Evolutionary conservation across 2,797 vertebrate genomes (phyloP).

Genomic region (Hipposideros larvatus): DNA sequence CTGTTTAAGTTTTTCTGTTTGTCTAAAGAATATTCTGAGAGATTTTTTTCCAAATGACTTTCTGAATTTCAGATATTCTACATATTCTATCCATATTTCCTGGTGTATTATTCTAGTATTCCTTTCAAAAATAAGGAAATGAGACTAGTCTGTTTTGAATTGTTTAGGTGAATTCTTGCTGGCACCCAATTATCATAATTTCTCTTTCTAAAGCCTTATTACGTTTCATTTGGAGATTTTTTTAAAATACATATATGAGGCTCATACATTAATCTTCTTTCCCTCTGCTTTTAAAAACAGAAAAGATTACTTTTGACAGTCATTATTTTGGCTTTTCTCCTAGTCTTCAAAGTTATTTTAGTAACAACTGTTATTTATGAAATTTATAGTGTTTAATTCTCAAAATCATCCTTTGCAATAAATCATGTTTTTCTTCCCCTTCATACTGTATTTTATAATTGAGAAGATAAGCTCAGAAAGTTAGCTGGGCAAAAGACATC

Average conservation of each 20-base stretch:
- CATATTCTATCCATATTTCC: background rate
- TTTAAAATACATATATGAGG: background rate
- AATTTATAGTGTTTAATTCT: background rate
- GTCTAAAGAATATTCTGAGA: slow-evolving; percentile 4
- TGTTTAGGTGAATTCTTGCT: background rate
- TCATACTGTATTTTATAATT: background rate
- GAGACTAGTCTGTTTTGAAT: background rate
- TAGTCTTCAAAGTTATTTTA: background rate
- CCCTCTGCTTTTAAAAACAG: background rate
- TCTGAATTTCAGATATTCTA: background rate
- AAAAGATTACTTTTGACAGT: background rate
- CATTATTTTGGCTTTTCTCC: background rate
- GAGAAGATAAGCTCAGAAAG: background rate
- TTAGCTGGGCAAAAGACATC: background rate
- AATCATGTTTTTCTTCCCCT: background rate
- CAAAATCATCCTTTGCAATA: background rate
- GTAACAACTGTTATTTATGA: background rate
- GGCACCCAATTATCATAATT: background rate
- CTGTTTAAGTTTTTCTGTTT: background rate
- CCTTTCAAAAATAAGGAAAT: background rate
- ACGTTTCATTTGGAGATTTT: background rate
- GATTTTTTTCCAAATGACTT: background rate
- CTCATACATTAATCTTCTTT: background rate
- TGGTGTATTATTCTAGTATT: background rate
- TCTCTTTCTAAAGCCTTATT: background rate